A percentile compares a stretch with the other conserved stretches of the same genome.
These are phyloP conservation scores for Girardinus metallicus DNA, from an alignment of 2,797 vertebrate genomes.

Conservation along the genomic window DNA sequence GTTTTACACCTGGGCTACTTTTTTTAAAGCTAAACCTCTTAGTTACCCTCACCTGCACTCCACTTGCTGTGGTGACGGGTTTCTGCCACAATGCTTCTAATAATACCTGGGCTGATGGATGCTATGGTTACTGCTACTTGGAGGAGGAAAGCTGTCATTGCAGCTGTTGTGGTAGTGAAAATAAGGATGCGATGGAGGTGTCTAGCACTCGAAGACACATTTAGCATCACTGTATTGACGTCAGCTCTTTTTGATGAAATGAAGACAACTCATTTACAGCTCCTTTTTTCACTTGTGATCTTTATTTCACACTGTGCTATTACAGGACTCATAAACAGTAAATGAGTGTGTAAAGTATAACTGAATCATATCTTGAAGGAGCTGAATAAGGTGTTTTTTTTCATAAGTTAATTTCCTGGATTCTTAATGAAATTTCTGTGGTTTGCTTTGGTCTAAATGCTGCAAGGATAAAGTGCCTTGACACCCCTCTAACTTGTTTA, in stretches of 20 bases:
- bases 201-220: conserved; percentile 36
- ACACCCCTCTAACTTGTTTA: background rate
- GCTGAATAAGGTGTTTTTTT: too few relatives aligned
- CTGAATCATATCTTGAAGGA: background rate
- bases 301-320: background rate
- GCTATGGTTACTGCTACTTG: conserved; percentile 77
- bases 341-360: background rate
- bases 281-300: conserved; percentile 6
- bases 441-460: background rate
- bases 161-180: conserved; percentile 38
- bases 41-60: conserved; percentile 20
- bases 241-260: conserved; percentile 38
- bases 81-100: conserved; percentile 63
- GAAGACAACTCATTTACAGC: conserved; percentile 28
- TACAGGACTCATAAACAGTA: background rate
- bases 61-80: conserved; percentile 41
- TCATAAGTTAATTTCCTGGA: background rate
- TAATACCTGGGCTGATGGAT: conserved; percentile 71
- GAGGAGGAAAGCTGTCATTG: conserved; percentile 46
- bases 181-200: conserved; percentile 30
- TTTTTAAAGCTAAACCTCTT: conserved; percentile 22
- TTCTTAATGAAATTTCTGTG: background rate
- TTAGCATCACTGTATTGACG: conserved; percentile 44
- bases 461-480: background rate
- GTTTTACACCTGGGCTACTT: conserved; percentile 19